Evolutionary conservation across 2,113 vertebrate species (phyloP).

Genomic region (Dicentrarchus labrax): DNA sequence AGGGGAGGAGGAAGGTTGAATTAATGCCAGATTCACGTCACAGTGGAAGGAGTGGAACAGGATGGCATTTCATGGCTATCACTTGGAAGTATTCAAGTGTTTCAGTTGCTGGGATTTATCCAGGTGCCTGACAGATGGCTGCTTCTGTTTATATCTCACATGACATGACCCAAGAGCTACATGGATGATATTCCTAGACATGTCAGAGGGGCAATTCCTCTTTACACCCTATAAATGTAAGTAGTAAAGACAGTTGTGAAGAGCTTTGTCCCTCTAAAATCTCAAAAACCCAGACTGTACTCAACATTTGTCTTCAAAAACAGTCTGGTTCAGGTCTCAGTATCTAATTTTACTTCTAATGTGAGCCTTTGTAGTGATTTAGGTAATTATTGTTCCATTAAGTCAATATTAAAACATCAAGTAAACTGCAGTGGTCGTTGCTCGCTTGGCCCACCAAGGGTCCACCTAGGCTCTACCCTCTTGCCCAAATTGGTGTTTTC

Average conservation of each 20-base stretch:
- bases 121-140: constrained; percentile 33
- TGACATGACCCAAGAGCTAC: constrained; percentile 5
- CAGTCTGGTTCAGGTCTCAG: neutral
- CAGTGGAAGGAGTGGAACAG: constrained; percentile 28
- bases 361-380: neutral
- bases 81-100: constrained; percentile 27
- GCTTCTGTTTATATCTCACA: constrained; percentile 36
- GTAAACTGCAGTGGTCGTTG: neutral
- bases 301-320: neutral
- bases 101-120: constrained; percentile 30
- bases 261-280: neutral
- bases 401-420: neutral
- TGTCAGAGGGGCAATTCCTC: neutral
- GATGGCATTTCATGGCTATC: constrained; percentile 39
- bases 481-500: neutral
- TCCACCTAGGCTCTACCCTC: neutral
- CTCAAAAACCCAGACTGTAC: neutral
- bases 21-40: constrained; percentile 27
- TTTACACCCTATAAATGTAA: neutral
- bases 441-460: neutral
- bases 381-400: neutral
- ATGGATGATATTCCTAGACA: neutral
- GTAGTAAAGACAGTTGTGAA: neutral
- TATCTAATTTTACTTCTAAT: neutral
- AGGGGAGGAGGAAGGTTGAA: constrained; percentile 22